A percentile compares a stretch with the other conserved stretches of the same genome.
These are phyloP conservation scores for Odontocolon sp. DNA, from an alignment of 2,888 invertebrate genomes.

Conservation along the genomic window DNA sequence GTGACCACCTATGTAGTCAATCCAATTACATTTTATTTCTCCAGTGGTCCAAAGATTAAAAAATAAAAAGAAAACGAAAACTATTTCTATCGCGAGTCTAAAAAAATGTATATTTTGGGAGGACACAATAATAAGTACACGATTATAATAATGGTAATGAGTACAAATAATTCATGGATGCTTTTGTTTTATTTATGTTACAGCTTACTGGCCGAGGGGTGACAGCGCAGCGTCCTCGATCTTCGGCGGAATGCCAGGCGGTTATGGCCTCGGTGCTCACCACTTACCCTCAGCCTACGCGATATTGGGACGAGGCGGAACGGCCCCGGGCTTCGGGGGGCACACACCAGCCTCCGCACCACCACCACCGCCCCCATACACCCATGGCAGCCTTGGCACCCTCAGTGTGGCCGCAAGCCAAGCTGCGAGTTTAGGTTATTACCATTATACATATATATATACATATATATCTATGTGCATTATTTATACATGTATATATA, in stretches of 20 bases:
- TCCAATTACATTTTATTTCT: no score
- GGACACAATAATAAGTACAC: not conserved
- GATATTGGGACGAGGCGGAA: constrained; percentile 78
- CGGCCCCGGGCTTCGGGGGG: constrained; percentile 76
- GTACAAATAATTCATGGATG: not conserved
- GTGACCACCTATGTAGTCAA: no score
- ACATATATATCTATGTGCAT: constrained; percentile 13
- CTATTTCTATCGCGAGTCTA: not conserved
- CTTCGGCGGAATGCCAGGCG: constrained; percentile 79
- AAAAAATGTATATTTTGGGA: not conserved
- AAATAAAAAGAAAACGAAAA: not conserved
- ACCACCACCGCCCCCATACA: constrained; percentile 77
- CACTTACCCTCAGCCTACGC: constrained; percentile 80
- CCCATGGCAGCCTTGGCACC: constrained; percentile 82
- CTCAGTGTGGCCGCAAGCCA: constrained; percentile 93
- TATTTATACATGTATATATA: not conserved
- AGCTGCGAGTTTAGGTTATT: constrained; percentile 90
- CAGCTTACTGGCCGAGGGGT: constrained; percentile 93
- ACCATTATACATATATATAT: not conserved
- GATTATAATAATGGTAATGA: not conserved
- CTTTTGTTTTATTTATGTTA: constrained; percentile 60
- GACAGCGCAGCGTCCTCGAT: constrained; percentile 78
- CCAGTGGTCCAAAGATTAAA: no score
- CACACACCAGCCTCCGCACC: constrained; percentile 76
- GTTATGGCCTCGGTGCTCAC: constrained; percentile 79